A percentile compares a stretch with the other conserved stretches of the same genome.
Conservation (phyloP, 1,140 invertebrate genomes). For the Odontomachus brunneus region DNA sequence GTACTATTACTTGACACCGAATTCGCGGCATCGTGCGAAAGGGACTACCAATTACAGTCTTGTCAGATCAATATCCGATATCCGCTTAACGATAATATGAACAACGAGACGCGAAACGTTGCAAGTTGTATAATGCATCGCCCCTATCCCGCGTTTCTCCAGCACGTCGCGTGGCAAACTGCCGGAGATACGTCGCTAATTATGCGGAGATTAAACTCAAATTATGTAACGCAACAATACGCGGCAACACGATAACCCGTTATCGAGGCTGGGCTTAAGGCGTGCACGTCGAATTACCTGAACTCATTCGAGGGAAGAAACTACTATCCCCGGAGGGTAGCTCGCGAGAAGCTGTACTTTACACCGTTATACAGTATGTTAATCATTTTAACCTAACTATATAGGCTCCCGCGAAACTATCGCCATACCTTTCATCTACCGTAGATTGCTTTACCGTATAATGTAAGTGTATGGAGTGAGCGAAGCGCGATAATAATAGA, state of each 20-base stretch:
- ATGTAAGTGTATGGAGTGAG: neutral
- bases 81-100: neutral
- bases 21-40: too few species aligned
- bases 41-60: neutral
- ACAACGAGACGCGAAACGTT: neutral
- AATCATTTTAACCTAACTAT: constrained; percentile 47
- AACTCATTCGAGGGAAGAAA: constrained; percentile 23
- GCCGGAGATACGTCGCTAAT: constrained; percentile 40
- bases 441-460: constrained; percentile 13
- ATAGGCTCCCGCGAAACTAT: neutral
- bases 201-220: constrained; percentile 56
- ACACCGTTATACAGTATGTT: constrained; percentile 30
- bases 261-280: constrained; percentile 1
- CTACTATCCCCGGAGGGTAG: neutral
- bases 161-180: constrained; percentile 14
- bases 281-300: constrained; percentile 30
- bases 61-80: neutral
- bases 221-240: constrained; percentile 56
- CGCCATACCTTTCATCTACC: neutral
- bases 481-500: neutral
- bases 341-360: neutral
- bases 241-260: constrained; percentile 49
- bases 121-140: constrained; percentile 29
- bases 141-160: neutral
- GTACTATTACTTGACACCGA: too few species aligned